Percentiles rank a stretch among this genome's conserved stretches.
phyloP scores from a whole-genome alignment of 2,113 vertebrate genomes.

The Archilochus colubris region DNA sequence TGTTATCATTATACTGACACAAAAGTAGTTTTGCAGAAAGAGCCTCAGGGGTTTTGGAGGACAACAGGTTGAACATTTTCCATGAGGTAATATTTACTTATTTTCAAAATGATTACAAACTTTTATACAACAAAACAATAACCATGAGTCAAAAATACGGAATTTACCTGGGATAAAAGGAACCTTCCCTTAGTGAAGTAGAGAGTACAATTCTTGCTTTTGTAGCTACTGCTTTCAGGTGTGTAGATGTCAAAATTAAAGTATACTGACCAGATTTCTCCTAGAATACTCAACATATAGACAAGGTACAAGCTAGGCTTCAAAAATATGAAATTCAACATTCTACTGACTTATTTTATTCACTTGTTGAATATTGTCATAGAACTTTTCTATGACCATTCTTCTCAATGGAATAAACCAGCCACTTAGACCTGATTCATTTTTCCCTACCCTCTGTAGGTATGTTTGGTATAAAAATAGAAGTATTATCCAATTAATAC shows the following conservation, averaged over 20 bases:
- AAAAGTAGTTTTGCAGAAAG: neutral
- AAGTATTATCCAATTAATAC: neutral
- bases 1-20: neutral
- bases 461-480: neutral
- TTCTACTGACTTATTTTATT: neutral
- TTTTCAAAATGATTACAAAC: neutral
- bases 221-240: neutral
- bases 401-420: neutral
- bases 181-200: neutral
- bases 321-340: neutral
- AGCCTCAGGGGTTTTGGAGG: rapidly evolving
- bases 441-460: neutral
- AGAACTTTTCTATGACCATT: neutral
- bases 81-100: neutral
- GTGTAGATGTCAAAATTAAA: neutral
- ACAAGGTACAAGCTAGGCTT: neutral
- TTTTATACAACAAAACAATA: neutral
- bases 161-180: neutral
- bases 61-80: neutral
- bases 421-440: neutral
- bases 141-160: neutral
- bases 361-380: neutral
- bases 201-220: neutral
- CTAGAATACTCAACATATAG: neutral
- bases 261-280: neutral